Percentiles rank a stretch among this genome's conserved stretches.
phyloP scores from a whole-genome alignment of 1,140 invertebrate genomes.

The Panagrolaimus sp. region DNA sequence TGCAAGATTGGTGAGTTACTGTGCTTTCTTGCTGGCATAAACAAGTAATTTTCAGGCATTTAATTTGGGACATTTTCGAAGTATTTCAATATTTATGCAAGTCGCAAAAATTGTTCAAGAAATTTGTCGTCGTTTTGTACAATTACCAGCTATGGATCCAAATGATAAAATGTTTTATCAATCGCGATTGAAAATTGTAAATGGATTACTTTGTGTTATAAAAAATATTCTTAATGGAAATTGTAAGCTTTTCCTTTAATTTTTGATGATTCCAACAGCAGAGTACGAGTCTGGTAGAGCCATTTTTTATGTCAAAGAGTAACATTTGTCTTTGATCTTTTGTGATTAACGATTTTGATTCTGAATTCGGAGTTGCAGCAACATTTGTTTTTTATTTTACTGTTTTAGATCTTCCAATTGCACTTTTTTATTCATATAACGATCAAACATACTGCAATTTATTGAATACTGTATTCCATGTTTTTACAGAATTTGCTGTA shows the following conservation, averaged over 20 bases:
- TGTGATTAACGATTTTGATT: no score
- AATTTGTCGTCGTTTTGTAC: background rate
- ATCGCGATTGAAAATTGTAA: background rate
- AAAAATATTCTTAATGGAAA: constrained; percentile 4
- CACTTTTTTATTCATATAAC: background rate
- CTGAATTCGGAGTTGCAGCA: no score
- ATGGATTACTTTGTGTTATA: background rate
- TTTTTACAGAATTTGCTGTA: background rate
- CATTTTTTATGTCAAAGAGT: no score
- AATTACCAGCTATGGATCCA: background rate
- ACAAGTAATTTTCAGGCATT: no score
- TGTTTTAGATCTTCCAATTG: background rate
- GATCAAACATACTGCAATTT: background rate
- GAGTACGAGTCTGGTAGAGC: no score
- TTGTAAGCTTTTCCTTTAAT: background rate
- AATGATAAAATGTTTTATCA: background rate
- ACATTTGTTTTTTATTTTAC: no score
- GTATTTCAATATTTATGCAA: background rate
- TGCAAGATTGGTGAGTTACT: no score
- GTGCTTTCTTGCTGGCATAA: no score
- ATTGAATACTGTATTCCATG: background rate
- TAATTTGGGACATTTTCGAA: background rate
- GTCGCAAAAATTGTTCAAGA: background rate
- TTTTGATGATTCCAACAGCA: no score
- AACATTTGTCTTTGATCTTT: no score